Evolutionary conservation across 2,113 vertebrate species (phyloP).

Genomic region (Dendrocopos noguchii): DNA sequence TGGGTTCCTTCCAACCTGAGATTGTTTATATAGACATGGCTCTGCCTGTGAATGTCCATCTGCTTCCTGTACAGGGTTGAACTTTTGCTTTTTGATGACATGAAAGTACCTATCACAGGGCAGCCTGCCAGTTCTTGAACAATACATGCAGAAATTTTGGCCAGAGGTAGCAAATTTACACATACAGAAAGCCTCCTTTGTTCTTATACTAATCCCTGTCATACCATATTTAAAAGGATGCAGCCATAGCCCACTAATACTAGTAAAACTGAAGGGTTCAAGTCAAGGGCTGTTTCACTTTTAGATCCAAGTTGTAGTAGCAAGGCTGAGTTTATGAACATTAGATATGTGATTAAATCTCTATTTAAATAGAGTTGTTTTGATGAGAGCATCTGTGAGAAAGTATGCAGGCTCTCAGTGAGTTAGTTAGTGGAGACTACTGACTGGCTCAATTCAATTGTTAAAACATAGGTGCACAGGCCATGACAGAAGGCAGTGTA

Average conservation of each 20-base stretch:
- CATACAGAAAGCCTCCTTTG: not conserved
- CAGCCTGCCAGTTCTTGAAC: not conserved
- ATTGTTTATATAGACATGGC: not conserved
- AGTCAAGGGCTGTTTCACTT: not conserved
- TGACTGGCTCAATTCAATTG: accelerated
- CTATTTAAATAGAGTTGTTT: not conserved
- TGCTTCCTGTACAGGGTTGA: not conserved
- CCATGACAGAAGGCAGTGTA: no score
- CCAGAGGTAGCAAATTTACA: no score
- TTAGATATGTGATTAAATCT: not conserved
- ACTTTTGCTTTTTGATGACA: not conserved
- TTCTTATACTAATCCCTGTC: not conserved
- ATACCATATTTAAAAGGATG: not conserved
- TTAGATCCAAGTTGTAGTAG: not conserved
- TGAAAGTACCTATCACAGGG: not conserved
- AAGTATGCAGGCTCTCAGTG: not conserved
- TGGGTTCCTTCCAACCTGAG: not conserved
- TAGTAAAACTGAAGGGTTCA: not conserved
- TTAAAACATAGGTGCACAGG: not conserved
- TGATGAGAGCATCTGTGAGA: not conserved
- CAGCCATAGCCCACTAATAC: not conserved
- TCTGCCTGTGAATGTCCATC: not conserved
- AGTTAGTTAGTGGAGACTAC: not conserved
- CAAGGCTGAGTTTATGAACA: not conserved
- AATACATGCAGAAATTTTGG: no score